These are phyloP conservation scores for Gallinago media DNA, from an alignment of 2,113 vertebrate species.

Conservation along the genomic window DNA sequence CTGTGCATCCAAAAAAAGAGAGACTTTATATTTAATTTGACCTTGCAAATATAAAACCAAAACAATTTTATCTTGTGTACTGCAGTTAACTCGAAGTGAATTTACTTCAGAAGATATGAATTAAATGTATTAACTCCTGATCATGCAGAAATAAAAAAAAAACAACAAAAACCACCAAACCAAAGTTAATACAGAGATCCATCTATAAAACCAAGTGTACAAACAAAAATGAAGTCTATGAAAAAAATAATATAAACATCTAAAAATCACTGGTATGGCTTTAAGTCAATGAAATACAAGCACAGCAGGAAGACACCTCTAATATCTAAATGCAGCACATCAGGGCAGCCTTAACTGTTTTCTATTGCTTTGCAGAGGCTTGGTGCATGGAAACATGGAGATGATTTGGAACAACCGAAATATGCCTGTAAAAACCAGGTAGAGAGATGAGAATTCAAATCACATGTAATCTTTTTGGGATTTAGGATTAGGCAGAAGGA, in stretches of 20 bases:
- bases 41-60: not conserved
- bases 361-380: not conserved
- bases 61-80: not conserved
- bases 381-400: not conserved
- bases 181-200: not conserved
- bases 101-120: not conserved
- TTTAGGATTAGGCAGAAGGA: conserved; percentile 42
- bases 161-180: accelerated
- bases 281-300: not conserved
- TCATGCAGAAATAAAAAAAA: not conserved
- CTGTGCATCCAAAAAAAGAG: not conserved
- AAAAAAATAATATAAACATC: not conserved
- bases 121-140: not conserved
- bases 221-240: not conserved
- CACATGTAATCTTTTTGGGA: not conserved
- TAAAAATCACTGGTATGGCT: not conserved
- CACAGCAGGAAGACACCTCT: not conserved
- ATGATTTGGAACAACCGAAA: not conserved
- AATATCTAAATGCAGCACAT: not conserved
- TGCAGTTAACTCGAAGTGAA: not conserved
- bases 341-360: not conserved
- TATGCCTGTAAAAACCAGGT: not conserved
- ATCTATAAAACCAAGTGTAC: not conserved
- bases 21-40: not conserved
- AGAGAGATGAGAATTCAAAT: not conserved